A percentile compares a stretch with the other conserved stretches of the same genome.
phyloP scores from a whole-genome alignment of 2,113 vertebrate species.

The Mus spicilegus region DNA sequence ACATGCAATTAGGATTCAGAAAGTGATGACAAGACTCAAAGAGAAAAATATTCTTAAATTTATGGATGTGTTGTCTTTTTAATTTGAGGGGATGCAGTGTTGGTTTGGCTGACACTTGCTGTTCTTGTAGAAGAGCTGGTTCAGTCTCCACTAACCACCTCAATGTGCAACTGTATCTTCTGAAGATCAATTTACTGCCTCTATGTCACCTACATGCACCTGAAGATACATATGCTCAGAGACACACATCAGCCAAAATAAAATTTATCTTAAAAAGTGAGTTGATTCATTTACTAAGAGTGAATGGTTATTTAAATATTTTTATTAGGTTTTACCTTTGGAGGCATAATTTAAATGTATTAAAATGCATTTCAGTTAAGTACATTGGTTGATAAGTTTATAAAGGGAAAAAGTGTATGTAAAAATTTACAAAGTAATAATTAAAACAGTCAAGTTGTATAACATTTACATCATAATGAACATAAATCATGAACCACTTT shows the following conservation, averaged over 20 bases:
- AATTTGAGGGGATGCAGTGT: neutral
- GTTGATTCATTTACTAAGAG: neutral
- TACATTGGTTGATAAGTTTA: neutral
- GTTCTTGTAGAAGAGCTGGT: neutral
- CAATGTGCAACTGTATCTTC: no score
- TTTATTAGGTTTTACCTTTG: neutral
- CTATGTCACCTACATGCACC: no score
- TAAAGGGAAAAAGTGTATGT: neutral
- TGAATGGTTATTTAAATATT: neutral
- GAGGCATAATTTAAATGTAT: neutral
- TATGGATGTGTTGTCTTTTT: neutral
- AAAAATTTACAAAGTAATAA: neutral
- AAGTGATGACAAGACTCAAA: neutral
- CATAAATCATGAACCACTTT: neutral
- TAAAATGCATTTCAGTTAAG: neutral
- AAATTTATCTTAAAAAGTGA: neutral
- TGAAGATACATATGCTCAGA: no score
- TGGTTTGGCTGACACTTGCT: neutral
- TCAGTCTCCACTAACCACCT: neutral
- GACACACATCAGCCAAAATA: neutral
- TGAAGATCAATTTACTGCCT: neutral
- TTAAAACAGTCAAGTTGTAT: neutral
- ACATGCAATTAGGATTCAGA: slow-evolving; percentile 19
- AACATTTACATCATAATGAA: neutral
- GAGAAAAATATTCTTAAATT: neutral